Conservation (phyloP, 1,140 invertebrate genomes). For the Caenorhabditis inopinata region DNA sequence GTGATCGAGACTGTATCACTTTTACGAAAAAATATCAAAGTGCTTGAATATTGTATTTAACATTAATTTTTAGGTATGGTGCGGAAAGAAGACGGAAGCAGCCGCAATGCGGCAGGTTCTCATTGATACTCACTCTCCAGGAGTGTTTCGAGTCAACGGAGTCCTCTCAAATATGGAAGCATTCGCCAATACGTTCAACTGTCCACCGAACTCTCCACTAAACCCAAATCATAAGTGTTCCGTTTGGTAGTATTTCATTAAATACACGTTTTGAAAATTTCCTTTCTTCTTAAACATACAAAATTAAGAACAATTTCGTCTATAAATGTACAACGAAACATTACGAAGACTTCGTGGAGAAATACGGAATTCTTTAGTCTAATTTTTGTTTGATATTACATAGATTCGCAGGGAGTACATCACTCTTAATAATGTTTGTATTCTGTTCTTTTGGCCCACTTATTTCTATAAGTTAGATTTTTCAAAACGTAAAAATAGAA, state of each 20-base stretch:
- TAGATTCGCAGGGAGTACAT: too few relatives aligned
- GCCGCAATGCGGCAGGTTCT: slow-evolving; percentile 70
- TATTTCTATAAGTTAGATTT: too few relatives aligned
- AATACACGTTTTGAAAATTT: neutral
- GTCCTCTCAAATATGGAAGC: slow-evolving; percentile 81
- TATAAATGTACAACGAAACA: too few relatives aligned
- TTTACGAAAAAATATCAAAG: too few relatives aligned
- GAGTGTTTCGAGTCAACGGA: slow-evolving; percentile 76
- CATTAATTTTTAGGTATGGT: slow-evolving; percentile 49
- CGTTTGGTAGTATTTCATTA: slow-evolving; percentile 74
- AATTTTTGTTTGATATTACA: too few relatives aligned
- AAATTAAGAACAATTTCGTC: neutral
- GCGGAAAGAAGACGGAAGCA: slow-evolving; percentile 51
- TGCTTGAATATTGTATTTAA: too few relatives aligned
- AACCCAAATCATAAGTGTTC: slow-evolving; percentile 83
- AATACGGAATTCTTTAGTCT: too few relatives aligned
- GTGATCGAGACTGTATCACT: too few relatives aligned
- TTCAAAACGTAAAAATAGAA: too few relatives aligned
- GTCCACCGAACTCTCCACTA: slow-evolving; percentile 76
- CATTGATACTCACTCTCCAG: slow-evolving; percentile 79
- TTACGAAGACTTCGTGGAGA: too few relatives aligned
- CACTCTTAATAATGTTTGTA: too few relatives aligned
- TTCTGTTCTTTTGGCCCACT: too few relatives aligned
- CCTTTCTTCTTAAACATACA: neutral
- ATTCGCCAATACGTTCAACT: slow-evolving; percentile 80